Evolutionary conservation across 1,140 invertebrate genomes (phyloP).

Genomic region (Tachypleus tridentatus): DNA sequence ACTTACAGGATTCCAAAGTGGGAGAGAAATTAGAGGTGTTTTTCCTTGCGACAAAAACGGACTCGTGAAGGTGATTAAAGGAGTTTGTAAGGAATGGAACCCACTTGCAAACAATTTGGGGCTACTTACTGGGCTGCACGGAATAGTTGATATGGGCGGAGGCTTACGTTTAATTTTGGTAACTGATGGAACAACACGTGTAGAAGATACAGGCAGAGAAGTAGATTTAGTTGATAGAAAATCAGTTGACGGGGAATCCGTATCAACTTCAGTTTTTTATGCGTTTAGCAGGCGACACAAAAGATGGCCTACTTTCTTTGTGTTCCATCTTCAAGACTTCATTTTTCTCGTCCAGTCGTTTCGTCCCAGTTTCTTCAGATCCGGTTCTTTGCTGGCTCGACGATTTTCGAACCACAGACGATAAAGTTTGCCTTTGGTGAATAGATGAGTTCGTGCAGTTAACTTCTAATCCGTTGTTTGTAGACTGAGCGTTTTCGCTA

Average conservation of each 20-base stretch:
- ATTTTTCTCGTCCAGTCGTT: too few relatives aligned
- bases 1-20: constrained; percentile 22
- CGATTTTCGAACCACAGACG: too few relatives aligned
- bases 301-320: constrained; percentile 9
- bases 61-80: constrained; percentile 25
- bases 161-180: constrained; percentile 26
- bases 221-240: constrained; percentile 10
- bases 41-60: constrained; percentile 25
- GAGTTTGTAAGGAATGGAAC: constrained; percentile 25
- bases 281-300: background rate
- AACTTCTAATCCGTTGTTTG: too few relatives aligned
- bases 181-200: too few relatives aligned
- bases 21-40: constrained; percentile 17
- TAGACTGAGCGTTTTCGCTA: too few relatives aligned
- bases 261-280: background rate
- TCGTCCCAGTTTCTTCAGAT: too few relatives aligned
- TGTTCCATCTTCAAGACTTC: too few relatives aligned
- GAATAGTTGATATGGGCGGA: constrained; percentile 23
- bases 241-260: constrained; percentile 6
- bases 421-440: too few relatives aligned
- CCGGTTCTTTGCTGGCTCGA: too few relatives aligned
- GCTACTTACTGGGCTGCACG: background rate
- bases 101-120: constrained; percentile 14
- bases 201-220: too few relatives aligned
- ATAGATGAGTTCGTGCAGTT: too few relatives aligned